Conservation (phyloP, 2,888 invertebrate species). For the Antheraea yamamai region DNA sequence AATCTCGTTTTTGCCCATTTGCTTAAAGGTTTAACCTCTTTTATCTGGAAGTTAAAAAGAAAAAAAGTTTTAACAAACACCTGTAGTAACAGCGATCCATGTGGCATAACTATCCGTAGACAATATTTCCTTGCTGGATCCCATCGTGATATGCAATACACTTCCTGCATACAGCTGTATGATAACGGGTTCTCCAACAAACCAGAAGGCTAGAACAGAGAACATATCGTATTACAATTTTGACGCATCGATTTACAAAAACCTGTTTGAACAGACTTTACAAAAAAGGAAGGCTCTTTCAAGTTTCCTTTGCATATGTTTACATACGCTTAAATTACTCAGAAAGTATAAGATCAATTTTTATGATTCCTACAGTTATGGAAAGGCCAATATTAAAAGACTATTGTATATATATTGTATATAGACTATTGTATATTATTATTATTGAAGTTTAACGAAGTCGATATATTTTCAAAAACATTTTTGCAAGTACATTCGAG, state of each 20-base stretch:
- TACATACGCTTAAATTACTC: too few species aligned
- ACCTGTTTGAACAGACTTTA: neutral
- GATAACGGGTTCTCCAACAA: constrained; percentile 85
- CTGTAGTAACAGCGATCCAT: constrained; percentile 88
- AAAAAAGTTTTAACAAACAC: constrained; percentile 51
- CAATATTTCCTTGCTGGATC: constrained; percentile 91
- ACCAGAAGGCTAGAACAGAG: constrained; percentile 82
- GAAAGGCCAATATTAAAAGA: too few species aligned
- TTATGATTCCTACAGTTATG: neutral
- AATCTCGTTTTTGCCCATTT: neutral
- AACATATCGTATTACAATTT: constrained; percentile 16
- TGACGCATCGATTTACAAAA: constrained; percentile 8
- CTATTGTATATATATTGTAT: too few species aligned
- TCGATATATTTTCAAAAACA: neutral
- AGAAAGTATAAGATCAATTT: neutral
- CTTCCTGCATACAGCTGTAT: constrained; percentile 89
- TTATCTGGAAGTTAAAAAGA: neutral
- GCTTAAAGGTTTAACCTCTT: neutral
- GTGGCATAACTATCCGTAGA: constrained; percentile 87
- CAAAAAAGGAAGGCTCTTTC: neutral
- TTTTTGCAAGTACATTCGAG: neutral
- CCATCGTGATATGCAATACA: constrained; percentile 89
- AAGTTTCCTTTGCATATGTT: too few species aligned
- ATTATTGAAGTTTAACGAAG: neutral
- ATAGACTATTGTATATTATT: neutral